These are phyloP conservation scores for Ptiloglossa arizonensis DNA, from an alignment of 1,140 invertebrate species.

Conservation along the genomic window DNA sequence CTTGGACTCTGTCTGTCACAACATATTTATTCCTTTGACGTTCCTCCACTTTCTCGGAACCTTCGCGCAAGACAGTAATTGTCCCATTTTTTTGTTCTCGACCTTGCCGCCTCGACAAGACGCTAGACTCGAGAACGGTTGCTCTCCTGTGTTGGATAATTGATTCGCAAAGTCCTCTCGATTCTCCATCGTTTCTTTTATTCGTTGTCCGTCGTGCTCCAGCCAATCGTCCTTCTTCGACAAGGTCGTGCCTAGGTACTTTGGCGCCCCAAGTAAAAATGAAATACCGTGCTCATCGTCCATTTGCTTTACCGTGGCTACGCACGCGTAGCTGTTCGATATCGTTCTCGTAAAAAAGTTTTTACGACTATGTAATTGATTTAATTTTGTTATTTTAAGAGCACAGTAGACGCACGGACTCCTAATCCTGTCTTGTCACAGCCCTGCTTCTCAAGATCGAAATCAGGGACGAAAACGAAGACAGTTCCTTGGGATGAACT, in stretches of 20 bases:
- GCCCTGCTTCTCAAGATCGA: not conserved
- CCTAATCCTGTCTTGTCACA: too few relatives aligned
- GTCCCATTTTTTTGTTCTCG: not conserved
- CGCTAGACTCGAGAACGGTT: not conserved
- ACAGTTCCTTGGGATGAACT: not conserved
- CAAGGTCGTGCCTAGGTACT: too few relatives aligned
- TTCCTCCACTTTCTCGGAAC: not conserved
- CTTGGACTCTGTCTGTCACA: not conserved
- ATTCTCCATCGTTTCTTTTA: not conserved
- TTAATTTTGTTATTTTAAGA: too few relatives aligned
- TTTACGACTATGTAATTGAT: too few relatives aligned
- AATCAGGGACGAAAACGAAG: not conserved
- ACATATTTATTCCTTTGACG: not conserved
- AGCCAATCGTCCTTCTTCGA: not conserved
- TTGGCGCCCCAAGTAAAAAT: too few relatives aligned
- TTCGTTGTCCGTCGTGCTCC: not conserved
- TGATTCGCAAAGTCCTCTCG: not conserved
- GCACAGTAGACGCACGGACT: too few relatives aligned
- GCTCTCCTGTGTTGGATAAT: not conserved
- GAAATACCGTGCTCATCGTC: too few relatives aligned
- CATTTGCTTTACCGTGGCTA: too few relatives aligned
- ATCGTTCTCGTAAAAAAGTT: too few relatives aligned
- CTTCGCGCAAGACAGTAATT: not conserved
- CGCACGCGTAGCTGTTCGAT: too few relatives aligned
- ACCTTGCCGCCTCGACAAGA: not conserved